Percentiles rank a stretch among this genome's conserved stretches.
phyloP scores from a whole-genome alignment of 2,797 vertebrate genomes.

The Leptoclinus maculatus region DNA sequence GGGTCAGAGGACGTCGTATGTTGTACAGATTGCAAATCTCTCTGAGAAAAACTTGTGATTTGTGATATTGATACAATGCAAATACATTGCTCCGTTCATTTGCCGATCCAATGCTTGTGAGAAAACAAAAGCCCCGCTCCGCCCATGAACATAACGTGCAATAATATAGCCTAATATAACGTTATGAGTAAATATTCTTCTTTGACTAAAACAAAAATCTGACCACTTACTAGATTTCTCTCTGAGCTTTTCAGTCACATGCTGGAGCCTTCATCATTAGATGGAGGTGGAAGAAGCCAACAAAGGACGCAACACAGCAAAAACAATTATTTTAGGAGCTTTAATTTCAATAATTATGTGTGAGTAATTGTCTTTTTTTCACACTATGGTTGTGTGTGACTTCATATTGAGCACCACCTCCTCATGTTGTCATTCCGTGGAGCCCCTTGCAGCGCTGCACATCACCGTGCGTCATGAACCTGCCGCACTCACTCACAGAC shows the following conservation, averaged over 20 bases:
- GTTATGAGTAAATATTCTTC: background rate
- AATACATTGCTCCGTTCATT: background rate
- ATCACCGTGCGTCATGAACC: constrained; percentile 59
- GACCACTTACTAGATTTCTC: background rate
- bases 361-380: background rate
- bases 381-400: background rate
- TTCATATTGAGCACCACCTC: background rate
- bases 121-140: too few relatives aligned
- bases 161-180: background rate
- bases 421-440: background rate
- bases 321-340: too few relatives aligned
- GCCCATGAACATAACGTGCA: background rate
- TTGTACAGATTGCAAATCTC: too few relatives aligned
- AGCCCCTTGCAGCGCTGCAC: constrained; percentile 7
- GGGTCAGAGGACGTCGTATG: background rate
- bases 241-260: background rate
- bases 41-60: background rate
- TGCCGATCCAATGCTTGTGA: too few relatives aligned
- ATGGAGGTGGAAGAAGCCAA: background rate
- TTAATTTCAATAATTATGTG: too few relatives aligned
- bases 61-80: background rate
- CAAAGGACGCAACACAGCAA: background rate
- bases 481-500: constrained; percentile 72
- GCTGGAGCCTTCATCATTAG: background rate
- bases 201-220: background rate